Conservation (phyloP, 30 jellyfish, hydroid and myxozoan species). For the Phacellophora camtschatica region DNA sequence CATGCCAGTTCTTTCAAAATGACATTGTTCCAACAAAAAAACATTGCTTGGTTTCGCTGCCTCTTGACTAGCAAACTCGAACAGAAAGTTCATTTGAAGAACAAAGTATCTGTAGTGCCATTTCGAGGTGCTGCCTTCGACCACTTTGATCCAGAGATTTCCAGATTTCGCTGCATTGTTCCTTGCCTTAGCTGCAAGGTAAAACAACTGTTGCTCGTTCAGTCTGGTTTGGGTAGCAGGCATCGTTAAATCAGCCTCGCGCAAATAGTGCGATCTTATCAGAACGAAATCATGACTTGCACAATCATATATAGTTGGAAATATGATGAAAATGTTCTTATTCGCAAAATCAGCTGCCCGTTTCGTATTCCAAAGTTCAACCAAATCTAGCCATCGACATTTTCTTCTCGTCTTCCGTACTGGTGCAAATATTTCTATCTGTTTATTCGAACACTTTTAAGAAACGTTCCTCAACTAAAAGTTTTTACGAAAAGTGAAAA, state of each 20-base stretch:
- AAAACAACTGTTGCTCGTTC: constrained; percentile 46
- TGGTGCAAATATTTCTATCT: not conserved
- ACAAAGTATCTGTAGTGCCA: constrained; percentile 55
- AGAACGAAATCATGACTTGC: not conserved
- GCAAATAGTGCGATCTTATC: not conserved
- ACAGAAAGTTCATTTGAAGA: constrained; percentile 60
- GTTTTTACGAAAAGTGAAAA: not conserved
- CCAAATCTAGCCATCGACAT: not conserved
- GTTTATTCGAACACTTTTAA: not conserved
- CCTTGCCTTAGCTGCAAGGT: constrained; percentile 63
- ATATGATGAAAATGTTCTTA: constrained; percentile 4
- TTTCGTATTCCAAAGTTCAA: constrained; percentile 14
- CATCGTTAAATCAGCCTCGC: constrained; percentile 1
- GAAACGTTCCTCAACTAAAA: not conserved
- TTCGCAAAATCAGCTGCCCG: constrained; percentile 48
- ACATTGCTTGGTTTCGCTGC: constrained; percentile 35
- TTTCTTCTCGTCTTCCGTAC: not conserved
- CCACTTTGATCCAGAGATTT: constrained; percentile 33
- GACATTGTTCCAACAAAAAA: constrained; percentile 58
- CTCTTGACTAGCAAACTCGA: constrained; percentile 61
- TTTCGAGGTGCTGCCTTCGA: constrained; percentile 52
- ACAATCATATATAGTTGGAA: not conserved
- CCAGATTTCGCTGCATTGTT: constrained; percentile 57
- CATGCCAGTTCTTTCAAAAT: constrained; percentile 58
- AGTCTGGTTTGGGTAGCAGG: constrained; percentile 40